Conservation (phyloP, 2,888 invertebrate genomes). For the Diachrysia chrysitis region DNA sequence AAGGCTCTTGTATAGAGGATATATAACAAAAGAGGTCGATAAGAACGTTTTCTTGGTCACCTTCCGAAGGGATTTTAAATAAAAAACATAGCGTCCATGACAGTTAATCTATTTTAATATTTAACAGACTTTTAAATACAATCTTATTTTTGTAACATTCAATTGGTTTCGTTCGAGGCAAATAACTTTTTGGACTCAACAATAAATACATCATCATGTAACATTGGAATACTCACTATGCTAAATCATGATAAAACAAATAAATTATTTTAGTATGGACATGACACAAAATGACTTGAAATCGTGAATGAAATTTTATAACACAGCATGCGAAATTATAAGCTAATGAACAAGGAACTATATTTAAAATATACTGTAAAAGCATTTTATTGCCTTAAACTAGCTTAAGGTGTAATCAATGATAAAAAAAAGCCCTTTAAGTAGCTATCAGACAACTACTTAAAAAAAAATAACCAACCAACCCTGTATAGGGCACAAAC, state of each 20-base stretch:
- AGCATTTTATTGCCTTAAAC: constrained; percentile 49
- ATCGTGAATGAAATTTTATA: constrained; percentile 63
- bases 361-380: constrained; percentile 57
- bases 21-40: no score
- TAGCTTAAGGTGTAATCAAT: constrained; percentile 47
- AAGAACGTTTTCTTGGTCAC: no score
- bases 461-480: constrained; percentile 44
- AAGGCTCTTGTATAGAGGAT: no score
- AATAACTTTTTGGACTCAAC: constrained; percentile 79
- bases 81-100: constrained; percentile 69
- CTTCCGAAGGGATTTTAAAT: constrained; percentile 47
- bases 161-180: constrained; percentile 77
- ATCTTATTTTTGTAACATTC: constrained; percentile 82
- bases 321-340: constrained; percentile 73
- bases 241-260: constrained; percentile 73
- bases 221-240: constrained; percentile 81
- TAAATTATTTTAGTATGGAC: constrained; percentile 72
- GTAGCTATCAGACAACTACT: constrained; percentile 36
- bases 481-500: constrained; percentile 52
- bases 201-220: constrained; percentile 83
- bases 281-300: constrained; percentile 83
- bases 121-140: constrained; percentile 88
- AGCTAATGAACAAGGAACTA: constrained; percentile 75
- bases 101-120: constrained; percentile 79
- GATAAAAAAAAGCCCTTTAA: constrained; percentile 40